Base-by-base conservation (phyloP, 2,797 vertebrate species). In the Hapalemur alaotrensis region DNA sequence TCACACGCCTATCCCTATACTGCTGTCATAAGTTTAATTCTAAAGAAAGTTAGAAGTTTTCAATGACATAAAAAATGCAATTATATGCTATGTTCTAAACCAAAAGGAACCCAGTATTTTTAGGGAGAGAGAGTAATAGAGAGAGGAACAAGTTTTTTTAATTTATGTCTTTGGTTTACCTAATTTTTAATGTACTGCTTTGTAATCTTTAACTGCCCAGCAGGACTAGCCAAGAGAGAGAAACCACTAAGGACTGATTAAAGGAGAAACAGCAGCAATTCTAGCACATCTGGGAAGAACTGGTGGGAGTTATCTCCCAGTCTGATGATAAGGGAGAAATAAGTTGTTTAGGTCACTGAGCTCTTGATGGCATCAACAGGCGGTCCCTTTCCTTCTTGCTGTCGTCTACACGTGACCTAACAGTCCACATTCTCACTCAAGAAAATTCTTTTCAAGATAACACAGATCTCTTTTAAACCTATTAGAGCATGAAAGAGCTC, bases 391-490 rank as follows among this genome's bases (percentile, higher is more conserved):
- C 57, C 54, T 76, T 57, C 54, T 61, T n/a, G 38, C 12, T 59
- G 15, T 23, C 18, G 61, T 10, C 22, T 3, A 35, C 10, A 11
- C 41, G 35, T 48, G 28, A 89, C 12, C 4, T 11, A 54, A 46
- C 3, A 35, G 5, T 52, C 43, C 28, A 28, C 1, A 20, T 63
- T 54, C 63, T 76, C 7, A 57, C 41, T 83, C 22, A 73, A 86
- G 65, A 73, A 96, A 93, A 89, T 1, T 0, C 2, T 78, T 69
- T 84, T 67, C 20, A 75, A 35, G 50, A 79, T n/a, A 54, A 88
- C 73, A 84, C 8, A 54, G 20, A 5, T 35, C 73, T 57, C 59
- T 61, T 43, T 32, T 2, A 81, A 75, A 67, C 7, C 9, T n/a
- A 10, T 0, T 8, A 8, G 38, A 63, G 4, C 23, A 15, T 8